Conservation (phyloP, 1,140 invertebrate species). For the Meteorus sp. region DNA sequence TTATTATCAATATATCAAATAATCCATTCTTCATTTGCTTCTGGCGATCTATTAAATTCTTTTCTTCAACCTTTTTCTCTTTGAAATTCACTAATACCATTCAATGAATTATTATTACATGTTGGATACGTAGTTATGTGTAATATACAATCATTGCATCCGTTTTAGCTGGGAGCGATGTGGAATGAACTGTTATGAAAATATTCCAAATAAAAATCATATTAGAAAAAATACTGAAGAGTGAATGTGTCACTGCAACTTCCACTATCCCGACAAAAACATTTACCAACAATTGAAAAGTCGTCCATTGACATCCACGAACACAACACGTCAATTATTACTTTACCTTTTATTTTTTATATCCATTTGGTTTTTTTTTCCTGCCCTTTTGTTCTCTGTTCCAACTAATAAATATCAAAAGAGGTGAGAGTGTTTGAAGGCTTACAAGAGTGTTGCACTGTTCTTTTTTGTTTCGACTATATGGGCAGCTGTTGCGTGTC, state of each 20-base stretch:
- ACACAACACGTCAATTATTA: too few relatives aligned
- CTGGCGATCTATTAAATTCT: slow-evolving; percentile 21
- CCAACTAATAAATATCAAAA: slow-evolving; percentile 2
- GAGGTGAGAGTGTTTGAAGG: not conserved
- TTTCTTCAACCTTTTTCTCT: slow-evolving; percentile 11
- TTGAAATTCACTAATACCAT: slow-evolving; percentile 15
- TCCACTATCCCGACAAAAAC: too few relatives aligned
- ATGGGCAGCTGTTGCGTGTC: slow-evolving; percentile 5
- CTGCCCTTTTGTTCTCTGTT: slow-evolving; percentile 13
- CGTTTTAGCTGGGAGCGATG: slow-evolving; percentile 6
- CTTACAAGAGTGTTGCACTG: not conserved
- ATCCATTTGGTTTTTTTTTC: too few relatives aligned
- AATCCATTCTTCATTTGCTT: slow-evolving; percentile 42
- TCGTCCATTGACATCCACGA: too few relatives aligned
- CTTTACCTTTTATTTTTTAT: not conserved
- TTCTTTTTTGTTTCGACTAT: not conserved
- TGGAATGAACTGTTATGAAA: too few relatives aligned
- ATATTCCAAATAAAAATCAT: too few relatives aligned
- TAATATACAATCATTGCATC: slow-evolving; percentile 33
- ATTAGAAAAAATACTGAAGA: too few relatives aligned
- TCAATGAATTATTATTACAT: slow-evolving; percentile 29
- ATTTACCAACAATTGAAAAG: too few relatives aligned
- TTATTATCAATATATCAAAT: slow-evolving; percentile 29
- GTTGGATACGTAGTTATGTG: too few relatives aligned
- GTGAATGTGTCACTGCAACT: too few relatives aligned